Conservation (phyloP, 2,888 invertebrate species). For the Eilema caniola region DNA sequence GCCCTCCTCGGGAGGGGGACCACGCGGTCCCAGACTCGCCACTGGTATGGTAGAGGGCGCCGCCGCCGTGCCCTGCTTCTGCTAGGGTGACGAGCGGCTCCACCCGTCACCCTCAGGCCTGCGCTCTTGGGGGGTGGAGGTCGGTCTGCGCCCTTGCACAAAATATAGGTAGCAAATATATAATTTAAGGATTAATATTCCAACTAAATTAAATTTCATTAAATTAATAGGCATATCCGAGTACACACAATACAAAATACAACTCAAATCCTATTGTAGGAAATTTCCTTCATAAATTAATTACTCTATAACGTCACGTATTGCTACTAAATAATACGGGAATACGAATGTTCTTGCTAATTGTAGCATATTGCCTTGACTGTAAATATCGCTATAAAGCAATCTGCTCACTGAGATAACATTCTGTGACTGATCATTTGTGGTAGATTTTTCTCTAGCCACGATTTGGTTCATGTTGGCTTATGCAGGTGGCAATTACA, state of each 20-base stretch:
- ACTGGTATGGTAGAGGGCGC: too few species aligned
- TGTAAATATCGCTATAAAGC: slow-evolving; percentile 23
- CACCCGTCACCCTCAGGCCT: too few species aligned
- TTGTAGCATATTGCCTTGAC: slow-evolving; percentile 26
- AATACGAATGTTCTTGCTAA: slow-evolving; percentile 40
- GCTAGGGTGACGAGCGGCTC: too few species aligned
- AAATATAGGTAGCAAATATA: background rate
- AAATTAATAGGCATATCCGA: slow-evolving; percentile 18
- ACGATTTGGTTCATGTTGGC: background rate
- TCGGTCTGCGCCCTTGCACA: too few species aligned
- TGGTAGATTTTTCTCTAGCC: background rate
- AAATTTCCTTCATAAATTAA: slow-evolving; percentile 42
- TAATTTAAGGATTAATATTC: background rate
- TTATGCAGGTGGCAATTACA: background rate
- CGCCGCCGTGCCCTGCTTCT: too few species aligned
- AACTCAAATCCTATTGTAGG: slow-evolving; percentile 19
- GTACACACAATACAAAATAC: slow-evolving; percentile 19
- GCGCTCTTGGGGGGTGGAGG: too few species aligned
- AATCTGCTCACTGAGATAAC: background rate
- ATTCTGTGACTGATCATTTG: background rate
- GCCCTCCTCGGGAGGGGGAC: too few species aligned
- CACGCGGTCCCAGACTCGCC: too few species aligned
- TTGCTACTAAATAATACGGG: slow-evolving; percentile 35
- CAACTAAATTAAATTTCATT: slow-evolving; percentile 20
- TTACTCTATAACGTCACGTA: slow-evolving; percentile 31